Base-by-base conservation (phyloP, 2,797 vertebrate species). In the Cryptoprocta ferox region DNA sequence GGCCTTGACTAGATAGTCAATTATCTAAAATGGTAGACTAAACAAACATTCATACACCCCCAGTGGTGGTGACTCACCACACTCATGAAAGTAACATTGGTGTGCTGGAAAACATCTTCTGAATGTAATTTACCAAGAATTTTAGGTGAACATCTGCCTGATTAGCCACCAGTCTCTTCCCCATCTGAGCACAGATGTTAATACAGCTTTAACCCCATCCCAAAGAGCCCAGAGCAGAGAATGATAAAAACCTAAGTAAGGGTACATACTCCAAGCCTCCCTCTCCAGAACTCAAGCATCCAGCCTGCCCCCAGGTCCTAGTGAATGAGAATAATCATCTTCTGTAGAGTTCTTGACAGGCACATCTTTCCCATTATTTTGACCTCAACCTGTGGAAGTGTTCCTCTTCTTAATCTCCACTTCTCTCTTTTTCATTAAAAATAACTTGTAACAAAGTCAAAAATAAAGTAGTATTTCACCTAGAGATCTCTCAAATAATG, bases 341-440 rank as follows among this genome's bases (percentile, higher is more conserved):
- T 80, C 39, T 66, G 53, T 78, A n/a, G 26, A 80, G 45, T 10
- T 50, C 53, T 61, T 35, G 18, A 70, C 59, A 94, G 53, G 39
- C 13, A 89, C 3, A 1, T 50, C n/a, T 16, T 93, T 32, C 45
- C n/a, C 13, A 56, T 39, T 90, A 35, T 84, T 96, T 75, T 18
- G 35, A 59, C 35, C 42, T 87, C 76, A 59, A 35, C 21, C 26
- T 37, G 45, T 82, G 71, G 59, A 82, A 48, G 53, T 53, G 30
- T 76, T 93, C 39, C 37, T 66, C 42, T 71, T n/a, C 48, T 78
- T 63, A 73, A 76, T 68, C 71, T 81, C 30, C 1, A 35, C 12
- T 18, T 96, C 26, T 83, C 56, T 65, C 24, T 95, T 83, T 66
- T 59, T 42, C 32, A 70, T 65, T 73, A 84, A 91, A 96, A 91